These are phyloP conservation scores for Aleiodes sp. DNA, from an alignment of 1,140 invertebrate species.

Conservation along the genomic window DNA sequence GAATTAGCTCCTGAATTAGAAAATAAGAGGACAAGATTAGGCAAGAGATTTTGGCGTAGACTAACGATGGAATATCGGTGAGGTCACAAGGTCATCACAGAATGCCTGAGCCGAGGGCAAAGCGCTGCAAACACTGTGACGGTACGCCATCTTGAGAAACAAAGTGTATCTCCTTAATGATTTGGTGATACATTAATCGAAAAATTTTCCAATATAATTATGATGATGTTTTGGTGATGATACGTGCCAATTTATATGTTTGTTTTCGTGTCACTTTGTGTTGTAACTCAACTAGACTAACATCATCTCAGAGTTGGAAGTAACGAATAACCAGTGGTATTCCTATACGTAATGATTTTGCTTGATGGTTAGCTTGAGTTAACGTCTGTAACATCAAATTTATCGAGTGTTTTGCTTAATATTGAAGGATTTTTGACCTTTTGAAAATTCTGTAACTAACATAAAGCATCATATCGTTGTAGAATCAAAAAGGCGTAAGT, in stretches of 20 bases:
- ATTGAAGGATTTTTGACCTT: no score
- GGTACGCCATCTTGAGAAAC: conserved; percentile 52
- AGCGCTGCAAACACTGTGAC: conserved; percentile 68
- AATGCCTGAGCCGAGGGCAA: conserved; percentile 68
- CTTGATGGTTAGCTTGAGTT: not conserved
- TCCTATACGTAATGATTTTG: not conserved
- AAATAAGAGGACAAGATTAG: not conserved
- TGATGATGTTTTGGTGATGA: conserved; percentile 11
- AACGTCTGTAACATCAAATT: conserved; percentile 8
- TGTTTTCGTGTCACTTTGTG: conserved; percentile 16
- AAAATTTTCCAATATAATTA: conserved; percentile 8
- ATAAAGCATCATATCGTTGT: no score
- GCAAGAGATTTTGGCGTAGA: conserved; percentile 29
- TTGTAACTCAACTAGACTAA: conserved; percentile 10
- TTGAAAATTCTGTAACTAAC: no score
- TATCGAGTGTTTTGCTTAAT: no score
- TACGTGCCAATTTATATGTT: conserved; percentile 13
- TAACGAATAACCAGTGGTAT: not conserved
- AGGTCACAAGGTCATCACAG: conserved; percentile 64
- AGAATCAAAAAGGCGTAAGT: no score
- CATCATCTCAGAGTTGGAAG: not conserved
- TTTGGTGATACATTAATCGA: conserved; percentile 12
- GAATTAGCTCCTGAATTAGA: not conserved
- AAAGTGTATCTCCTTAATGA: not conserved
- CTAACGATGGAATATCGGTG: conserved; percentile 64